Evolutionary conservation across 2,888 invertebrate species (phyloP).

Genomic region (Drepana falcataria): DNA sequence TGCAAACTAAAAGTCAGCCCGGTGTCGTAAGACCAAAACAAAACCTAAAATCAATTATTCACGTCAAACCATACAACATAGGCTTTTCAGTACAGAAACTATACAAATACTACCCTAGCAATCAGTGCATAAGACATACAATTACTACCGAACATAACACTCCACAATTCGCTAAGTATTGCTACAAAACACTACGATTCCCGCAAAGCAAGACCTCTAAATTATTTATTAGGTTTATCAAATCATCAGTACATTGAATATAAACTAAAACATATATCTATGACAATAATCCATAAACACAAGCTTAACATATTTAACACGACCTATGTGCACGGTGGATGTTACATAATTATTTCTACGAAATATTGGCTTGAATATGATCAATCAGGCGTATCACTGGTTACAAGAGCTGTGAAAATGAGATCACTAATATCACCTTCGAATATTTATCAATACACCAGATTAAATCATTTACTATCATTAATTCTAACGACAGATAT

Average conservation of each 20-base stretch:
- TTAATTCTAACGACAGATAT: slow-evolving; percentile 2
- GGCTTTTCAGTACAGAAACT: slow-evolving; percentile 22
- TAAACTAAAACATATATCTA: not conserved
- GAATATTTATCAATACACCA: slow-evolving; percentile 8
- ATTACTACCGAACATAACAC: slow-evolving; percentile 12
- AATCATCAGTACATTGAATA: too few species aligned
- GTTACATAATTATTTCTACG: too few species aligned
- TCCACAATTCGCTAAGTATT: slow-evolving; percentile 8
- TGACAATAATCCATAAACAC: not conserved
- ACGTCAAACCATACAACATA: slow-evolving; percentile 28
- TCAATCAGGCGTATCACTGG: slow-evolving; percentile 5
- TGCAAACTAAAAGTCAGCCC: slow-evolving; percentile 51
- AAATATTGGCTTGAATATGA: not conserved
- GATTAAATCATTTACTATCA: slow-evolving; percentile 9
- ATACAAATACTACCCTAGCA: slow-evolving; percentile 3
- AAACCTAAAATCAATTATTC: slow-evolving; percentile 30
- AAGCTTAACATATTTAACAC: not conserved
- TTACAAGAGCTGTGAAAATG: slow-evolving; percentile 14
- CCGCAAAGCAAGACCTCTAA: not conserved
- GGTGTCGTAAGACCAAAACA: slow-evolving; percentile 30
- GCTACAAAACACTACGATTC: not conserved
- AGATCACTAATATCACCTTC: slow-evolving; percentile 24
- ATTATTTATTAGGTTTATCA: too few species aligned
- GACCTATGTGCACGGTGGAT: not conserved
- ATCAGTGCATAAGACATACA: slow-evolving; percentile 5